These are phyloP conservation scores for Notothenia coriiceps DNA, from an alignment of 2,113 vertebrate genomes.

Conservation along the genomic window DNA sequence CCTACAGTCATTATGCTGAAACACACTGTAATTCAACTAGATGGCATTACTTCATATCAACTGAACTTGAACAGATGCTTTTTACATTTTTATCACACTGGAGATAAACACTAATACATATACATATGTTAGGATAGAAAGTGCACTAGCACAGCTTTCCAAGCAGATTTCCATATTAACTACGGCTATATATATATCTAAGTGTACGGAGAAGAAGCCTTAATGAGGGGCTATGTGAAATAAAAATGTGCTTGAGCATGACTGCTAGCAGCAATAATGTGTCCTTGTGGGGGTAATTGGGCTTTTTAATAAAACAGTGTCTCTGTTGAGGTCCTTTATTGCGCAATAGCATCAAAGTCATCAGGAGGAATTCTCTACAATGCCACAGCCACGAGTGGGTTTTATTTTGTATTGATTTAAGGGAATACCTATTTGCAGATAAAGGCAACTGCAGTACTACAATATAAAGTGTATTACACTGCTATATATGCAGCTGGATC, in stretches of 20 bases:
- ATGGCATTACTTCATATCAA: background rate
- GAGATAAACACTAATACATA: constrained; percentile 11
- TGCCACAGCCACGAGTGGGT: too few species aligned
- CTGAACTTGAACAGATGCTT: background rate
- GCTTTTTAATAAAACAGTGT: constrained; percentile 47
- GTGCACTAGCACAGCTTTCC: background rate
- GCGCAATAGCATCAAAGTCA: constrained; percentile 6
- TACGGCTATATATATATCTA: constrained; percentile 9
- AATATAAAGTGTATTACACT: constrained; percentile 8
- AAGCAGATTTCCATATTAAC: constrained; percentile 45
- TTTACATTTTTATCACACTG: background rate
- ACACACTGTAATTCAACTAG: constrained; percentile 3
- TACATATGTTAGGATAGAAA: background rate
- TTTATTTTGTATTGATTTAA: constrained; percentile 20
- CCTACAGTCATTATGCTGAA: background rate
- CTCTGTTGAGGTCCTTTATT: constrained; percentile 26
- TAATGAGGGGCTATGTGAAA: constrained; percentile 55
- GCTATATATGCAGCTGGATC: background rate
- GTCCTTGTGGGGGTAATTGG: constrained; percentile 31
- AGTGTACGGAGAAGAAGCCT: constrained; percentile 18
- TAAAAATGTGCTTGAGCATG: constrained; percentile 38
- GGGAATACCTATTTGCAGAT: constrained; percentile 3
- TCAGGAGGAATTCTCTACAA: constrained; percentile 15
- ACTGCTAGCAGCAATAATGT: constrained; percentile 41
- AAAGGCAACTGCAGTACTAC: background rate